These are phyloP conservation scores for Megalops atlanticus DNA, from an alignment of 2,113 vertebrate species.

Conservation along the genomic window DNA sequence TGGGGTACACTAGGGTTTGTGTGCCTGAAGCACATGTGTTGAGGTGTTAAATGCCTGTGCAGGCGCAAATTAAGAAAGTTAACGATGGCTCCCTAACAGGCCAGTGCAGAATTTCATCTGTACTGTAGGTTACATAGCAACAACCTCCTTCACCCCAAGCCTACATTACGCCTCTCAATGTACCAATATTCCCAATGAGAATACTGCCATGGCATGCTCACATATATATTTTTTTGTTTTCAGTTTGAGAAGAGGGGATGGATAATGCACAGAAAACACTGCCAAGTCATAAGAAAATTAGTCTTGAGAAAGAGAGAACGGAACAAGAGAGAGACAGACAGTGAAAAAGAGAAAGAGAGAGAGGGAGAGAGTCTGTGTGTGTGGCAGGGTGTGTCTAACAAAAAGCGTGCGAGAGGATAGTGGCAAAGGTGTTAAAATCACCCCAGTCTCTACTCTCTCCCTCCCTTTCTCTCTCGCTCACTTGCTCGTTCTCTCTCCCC, in stretches of 20 bases:
- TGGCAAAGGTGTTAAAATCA: slow-evolving; percentile 3
- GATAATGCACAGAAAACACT: slow-evolving; percentile 26
- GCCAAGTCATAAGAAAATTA: background rate
- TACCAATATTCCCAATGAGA: background rate
- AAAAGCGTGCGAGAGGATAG: background rate
- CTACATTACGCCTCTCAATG: background rate
- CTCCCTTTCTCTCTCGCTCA: slow-evolving; percentile 3
- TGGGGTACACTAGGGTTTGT: background rate
- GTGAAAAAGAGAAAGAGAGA: slow-evolving; percentile 13
- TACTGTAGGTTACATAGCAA: background rate
- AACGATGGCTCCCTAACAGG: background rate
- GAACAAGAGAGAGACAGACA: slow-evolving; percentile 25
- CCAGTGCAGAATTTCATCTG: background rate
- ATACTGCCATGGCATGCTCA: background rate
- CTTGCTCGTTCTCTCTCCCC: background rate
- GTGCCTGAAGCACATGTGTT: background rate
- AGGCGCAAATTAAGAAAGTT: background rate
- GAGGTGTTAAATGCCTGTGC: slow-evolving; percentile 23
- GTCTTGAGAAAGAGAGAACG: no score
- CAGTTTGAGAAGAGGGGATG: slow-evolving; percentile 4
- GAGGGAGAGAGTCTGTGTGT: no score
- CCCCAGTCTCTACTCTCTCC: background rate
- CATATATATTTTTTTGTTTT: no score
- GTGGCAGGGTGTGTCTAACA: background rate
- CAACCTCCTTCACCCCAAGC: background rate